Evolutionary conservation across 2,888 invertebrate genomes (phyloP), one percentile per base, ranked within the genome.

Genomic region (Tetragonula carbonaria): DNA sequence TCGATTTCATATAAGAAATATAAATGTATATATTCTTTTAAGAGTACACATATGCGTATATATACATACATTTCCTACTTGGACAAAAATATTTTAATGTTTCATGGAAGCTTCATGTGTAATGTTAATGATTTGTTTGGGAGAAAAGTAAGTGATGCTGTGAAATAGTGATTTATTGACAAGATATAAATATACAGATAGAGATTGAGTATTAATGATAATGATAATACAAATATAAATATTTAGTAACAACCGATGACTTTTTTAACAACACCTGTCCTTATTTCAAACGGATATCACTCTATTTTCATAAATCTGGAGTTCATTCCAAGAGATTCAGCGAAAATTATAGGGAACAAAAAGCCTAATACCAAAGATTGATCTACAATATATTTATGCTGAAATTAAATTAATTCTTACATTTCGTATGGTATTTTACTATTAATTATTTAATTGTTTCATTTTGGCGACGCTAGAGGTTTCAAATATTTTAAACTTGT

Each of bases 121-220:
- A 82, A 79, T 84, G 74, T 84, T 85, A 86, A 85, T 86, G 85
- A 90, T 91, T 91, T 91, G 88, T 91, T 92, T 88, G 86, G 91
- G 91, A 88, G 87, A 91, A 89, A 92, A 91, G 28, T 18, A 23
- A 92, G 93, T 91, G 91, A 92, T 92, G 93, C 94, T 94, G 93
- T 93, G 93, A 93, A 91, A 93, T 93, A 93, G 93, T 92, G 91
- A 93, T 92, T 93, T 92, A 93, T 92, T 91, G 92, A 92, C 87
- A 90, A 92, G 91, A 91, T 90, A 91, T 90, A 92, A 89, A 90
- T 89, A 89, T 90, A 91, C 86, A 90, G 85, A 91, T 93, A 92
- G 91, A 83, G 90, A 92, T 93, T 92, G 91, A 93, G 92, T 93
- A 92, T 92, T 91, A 92, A 59, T 62, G 18, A 33, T 65, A 33